These are phyloP conservation scores for Phasia obesa DNA, from an alignment of 2,888 invertebrate genomes.

Conservation along the genomic window DNA sequence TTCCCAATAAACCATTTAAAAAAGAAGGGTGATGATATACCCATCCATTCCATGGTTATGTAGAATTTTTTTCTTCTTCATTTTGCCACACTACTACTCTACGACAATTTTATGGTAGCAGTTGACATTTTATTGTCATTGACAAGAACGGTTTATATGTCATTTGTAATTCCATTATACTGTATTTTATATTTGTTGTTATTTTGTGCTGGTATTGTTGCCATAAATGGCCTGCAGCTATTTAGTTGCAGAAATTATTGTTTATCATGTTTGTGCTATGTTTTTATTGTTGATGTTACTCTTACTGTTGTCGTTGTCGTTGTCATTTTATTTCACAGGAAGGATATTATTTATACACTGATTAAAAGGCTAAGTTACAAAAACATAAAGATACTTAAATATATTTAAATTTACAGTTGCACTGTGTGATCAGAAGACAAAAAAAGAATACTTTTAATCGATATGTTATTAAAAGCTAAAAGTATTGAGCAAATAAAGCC, in stretches of 20 bases:
- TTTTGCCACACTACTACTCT: constrained; percentile 14
- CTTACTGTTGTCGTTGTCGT: constrained; percentile 5
- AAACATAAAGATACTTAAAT: constrained; percentile 22
- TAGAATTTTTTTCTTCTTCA: neutral
- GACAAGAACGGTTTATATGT: constrained; percentile 53
- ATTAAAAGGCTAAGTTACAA: constrained; percentile 27
- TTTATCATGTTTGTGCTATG: constrained; percentile 23
- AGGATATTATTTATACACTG: constrained; percentile 17
- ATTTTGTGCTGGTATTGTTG: constrained; percentile 7
- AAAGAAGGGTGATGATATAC: neutral
- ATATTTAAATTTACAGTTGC: constrained; percentile 14
- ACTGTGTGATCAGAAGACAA: neutral
- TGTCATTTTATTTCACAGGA: constrained; percentile 32
- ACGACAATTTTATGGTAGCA: constrained; percentile 47
- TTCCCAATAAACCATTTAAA: constrained; percentile 13
- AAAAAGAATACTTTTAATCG: too few relatives aligned
- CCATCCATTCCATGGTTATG: neutral
- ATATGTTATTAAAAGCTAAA: too few relatives aligned
- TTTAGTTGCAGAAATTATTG: constrained; percentile 45
- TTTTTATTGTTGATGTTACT: constrained; percentile 9
- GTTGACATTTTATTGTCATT: constrained; percentile 67
- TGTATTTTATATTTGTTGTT: constrained; percentile 21
- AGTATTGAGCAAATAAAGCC: too few relatives aligned
- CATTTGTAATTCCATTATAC: constrained; percentile 44
- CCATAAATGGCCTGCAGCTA: constrained; percentile 19